Evolutionary conservation across 2,113 vertebrate species (phyloP).

Genomic region (Larimichthys crocea): DNA sequence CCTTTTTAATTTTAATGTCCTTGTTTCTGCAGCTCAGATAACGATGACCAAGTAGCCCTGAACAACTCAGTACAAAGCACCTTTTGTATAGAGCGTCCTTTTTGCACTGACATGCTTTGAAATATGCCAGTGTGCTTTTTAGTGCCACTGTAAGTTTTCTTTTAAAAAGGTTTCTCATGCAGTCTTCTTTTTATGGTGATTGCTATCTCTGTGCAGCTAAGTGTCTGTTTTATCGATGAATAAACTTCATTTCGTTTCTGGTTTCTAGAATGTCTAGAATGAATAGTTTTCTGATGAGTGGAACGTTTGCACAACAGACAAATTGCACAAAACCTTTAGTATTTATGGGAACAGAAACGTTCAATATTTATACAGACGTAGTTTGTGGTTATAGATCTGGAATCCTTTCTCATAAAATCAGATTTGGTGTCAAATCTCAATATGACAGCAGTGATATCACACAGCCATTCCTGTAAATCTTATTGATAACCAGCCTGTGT

Average conservation of each 20-base stretch:
- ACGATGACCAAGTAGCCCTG: constrained; percentile 24
- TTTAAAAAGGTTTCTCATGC: neutral
- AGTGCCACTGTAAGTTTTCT: neutral
- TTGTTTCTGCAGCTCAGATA: constrained; percentile 69
- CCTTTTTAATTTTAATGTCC: constrained; percentile 34
- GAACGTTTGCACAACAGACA: neutral
- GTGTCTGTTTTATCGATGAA: neutral
- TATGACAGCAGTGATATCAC: neutral
- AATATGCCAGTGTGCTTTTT: neutral
- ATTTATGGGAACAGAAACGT: neutral
- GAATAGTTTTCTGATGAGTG: neutral
- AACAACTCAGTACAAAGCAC: neutral
- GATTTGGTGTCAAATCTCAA: neutral
- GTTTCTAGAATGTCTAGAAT: neutral
- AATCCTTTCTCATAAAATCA: neutral
- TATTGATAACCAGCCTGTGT: neutral
- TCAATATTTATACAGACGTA: neutral
- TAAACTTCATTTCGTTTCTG: neutral
- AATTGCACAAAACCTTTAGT: neutral
- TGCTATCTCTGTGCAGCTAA: neutral
- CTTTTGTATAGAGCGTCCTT: constrained; percentile 3
- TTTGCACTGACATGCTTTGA: constrained; percentile 16
- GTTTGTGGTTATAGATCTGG: neutral
- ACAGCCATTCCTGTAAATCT: neutral
- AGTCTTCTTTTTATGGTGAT: neutral